A percentile compares a stretch with the other conserved stretches of the same genome.
phyloP scores from a whole-genome alignment of 23 tunicate genomes.

The Corella eumyota region DNA sequence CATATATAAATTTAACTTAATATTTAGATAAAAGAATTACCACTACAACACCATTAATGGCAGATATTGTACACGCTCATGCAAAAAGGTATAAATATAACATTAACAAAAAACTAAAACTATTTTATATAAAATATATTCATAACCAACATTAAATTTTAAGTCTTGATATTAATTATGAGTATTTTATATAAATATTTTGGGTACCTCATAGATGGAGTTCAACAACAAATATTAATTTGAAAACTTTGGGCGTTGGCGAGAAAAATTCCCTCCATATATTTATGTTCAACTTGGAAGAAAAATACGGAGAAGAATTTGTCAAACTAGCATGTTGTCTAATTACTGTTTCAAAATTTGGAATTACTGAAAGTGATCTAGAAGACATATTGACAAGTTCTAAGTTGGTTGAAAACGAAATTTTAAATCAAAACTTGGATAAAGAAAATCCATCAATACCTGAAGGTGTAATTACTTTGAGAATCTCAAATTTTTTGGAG shows the following conservation, averaged over 20 bases:
- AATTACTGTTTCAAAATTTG: constrained; percentile 10
- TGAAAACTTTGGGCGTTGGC: constrained; percentile 10
- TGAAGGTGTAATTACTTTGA: background rate
- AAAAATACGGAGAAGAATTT: constrained; percentile 13
- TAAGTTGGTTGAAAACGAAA: background rate
- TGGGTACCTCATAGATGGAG: constrained; percentile 34
- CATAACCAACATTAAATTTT: too few relatives aligned
- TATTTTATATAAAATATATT: too few relatives aligned
- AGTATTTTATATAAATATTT: too few relatives aligned
- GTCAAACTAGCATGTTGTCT: constrained; percentile 15
- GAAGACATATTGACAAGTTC: constrained; percentile 9
- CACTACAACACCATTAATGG: too few relatives aligned
- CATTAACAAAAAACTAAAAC: too few relatives aligned
- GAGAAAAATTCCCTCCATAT: constrained; percentile 6
- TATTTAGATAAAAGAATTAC: too few relatives aligned
- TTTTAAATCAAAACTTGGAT: background rate
- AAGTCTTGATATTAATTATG: too few relatives aligned
- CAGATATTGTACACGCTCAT: too few relatives aligned
- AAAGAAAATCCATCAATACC: too few relatives aligned
- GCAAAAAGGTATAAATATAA: too few relatives aligned
- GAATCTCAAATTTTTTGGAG: constrained; percentile 6
- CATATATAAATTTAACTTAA: too few relatives aligned
- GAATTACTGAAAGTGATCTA: constrained; percentile 21
- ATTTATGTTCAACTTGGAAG: constrained; percentile 4
- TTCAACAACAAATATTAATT: constrained; percentile 17